A percentile compares a stretch with the other conserved stretches of the same genome.
These are phyloP conservation scores for Rhodinocichla rosea DNA, from an alignment of 2,113 vertebrate species.

Conservation along the genomic window DNA sequence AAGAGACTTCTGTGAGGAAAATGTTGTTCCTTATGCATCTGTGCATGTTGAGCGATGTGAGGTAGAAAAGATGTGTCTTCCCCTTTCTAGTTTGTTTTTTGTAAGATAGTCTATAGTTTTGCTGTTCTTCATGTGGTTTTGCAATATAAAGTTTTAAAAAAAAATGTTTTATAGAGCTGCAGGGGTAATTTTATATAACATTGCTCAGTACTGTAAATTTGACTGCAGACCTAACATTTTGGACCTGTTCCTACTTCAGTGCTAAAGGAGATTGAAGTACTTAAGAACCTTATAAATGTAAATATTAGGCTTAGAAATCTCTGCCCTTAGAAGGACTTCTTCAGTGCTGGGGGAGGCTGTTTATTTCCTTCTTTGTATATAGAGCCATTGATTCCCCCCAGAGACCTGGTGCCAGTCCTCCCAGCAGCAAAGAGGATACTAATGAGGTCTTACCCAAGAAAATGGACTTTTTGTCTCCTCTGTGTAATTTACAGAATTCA, in stretches of 20 bases:
- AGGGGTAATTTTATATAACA: neutral
- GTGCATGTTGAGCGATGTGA: neutral
- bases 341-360: neutral
- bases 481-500: neutral
- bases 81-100: neutral
- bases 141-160: neutral
- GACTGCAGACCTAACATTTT: neutral
- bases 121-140: neutral
- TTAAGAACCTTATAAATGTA: neutral
- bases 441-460: neutral
- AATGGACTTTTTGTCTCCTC: neutral
- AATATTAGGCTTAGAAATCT: neutral
- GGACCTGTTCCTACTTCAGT: neutral
- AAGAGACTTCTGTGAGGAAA: neutral
- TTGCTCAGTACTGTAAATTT: neutral
- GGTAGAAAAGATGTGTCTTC: neutral
- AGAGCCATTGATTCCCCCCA: neutral
- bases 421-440: neutral
- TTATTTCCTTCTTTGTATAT: neutral
- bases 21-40: neutral
- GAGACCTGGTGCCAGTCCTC: neutral
- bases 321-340: neutral
- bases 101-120: neutral
- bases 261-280: neutral
- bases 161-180: neutral